phyloP scores from a whole-genome alignment of 2,888 invertebrate species.

The Trichogramma dendrolimi region DNA sequence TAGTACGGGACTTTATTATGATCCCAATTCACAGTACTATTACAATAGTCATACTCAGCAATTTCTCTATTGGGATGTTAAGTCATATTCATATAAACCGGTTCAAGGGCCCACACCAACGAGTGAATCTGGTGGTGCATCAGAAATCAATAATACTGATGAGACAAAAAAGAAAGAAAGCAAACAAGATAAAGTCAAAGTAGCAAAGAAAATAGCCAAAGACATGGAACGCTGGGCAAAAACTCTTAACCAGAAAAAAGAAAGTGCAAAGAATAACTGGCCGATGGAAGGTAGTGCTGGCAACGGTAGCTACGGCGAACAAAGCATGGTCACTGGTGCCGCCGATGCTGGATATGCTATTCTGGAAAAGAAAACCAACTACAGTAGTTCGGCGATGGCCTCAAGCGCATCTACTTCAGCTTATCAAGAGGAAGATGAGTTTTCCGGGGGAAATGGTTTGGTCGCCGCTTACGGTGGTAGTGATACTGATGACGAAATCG shows the following conservation, averaged over 20 bases:
- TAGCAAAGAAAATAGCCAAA: constrained; percentile 95
- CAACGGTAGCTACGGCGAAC: constrained; percentile 42
- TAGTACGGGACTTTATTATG: constrained; percentile 90
- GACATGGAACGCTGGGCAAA: constrained; percentile 96
- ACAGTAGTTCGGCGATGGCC: too few species aligned
- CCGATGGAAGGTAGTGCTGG: constrained; percentile 21
- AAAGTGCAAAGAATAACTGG: constrained; percentile 55
- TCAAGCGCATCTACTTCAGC: constrained; percentile 33
- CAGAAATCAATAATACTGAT: constrained; percentile 44
- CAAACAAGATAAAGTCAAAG: constrained; percentile 91
- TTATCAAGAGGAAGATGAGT: constrained; percentile 49
- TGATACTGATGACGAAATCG: constrained; percentile 65
- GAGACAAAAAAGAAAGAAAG: constrained; percentile 68
- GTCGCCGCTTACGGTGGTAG: constrained; percentile 79
- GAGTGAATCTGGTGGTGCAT: constrained; percentile 47
- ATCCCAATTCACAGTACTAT: constrained; percentile 92
- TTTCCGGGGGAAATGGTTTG: constrained; percentile 54
- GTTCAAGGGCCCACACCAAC: constrained; percentile 31
- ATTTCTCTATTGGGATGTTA: constrained; percentile 93
- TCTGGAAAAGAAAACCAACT: constrained; percentile 68
- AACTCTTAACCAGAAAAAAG: constrained; percentile 93
- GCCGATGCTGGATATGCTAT: constrained; percentile 93
- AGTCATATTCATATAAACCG: constrained; percentile 51
- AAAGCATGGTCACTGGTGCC: constrained; percentile 63
- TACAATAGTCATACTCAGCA: constrained; percentile 87